Base-by-base conservation (phyloP, 2,888 invertebrate genomes). In the Drosophila suboccidentalis region DNA sequence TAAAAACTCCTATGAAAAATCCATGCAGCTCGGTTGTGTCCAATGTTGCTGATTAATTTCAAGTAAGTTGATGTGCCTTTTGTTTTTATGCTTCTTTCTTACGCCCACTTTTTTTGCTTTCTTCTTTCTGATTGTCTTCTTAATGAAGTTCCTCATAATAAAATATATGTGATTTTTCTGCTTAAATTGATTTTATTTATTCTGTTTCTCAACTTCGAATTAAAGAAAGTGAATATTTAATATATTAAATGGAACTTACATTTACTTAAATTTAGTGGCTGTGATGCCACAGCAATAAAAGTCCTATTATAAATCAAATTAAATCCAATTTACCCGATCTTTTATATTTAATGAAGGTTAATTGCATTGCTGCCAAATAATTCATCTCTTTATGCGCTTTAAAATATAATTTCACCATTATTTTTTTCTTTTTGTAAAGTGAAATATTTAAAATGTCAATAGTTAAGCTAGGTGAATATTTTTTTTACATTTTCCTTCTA, bases 21-120 rank as follows among this genome's bases (percentile, higher is more conserved):
- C 65, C 74, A 70, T 77, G 69, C 69, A 70, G 57, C 67, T 63
- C 47, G 15, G 38, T 46, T 55, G 59, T 46, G 66, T 63, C 73
- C 63, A 76, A 78, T 65, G 79, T 54, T 77, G 81, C 83, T 83
- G 84, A 84, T 84, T 84, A 84, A 84, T 83, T 88, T 80, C 86
- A 81, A 80, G 84, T 84, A 88, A 84, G 84, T 84, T 78, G 72
- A 75, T 68, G 80, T 70, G 67, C 34, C 70, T 49, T 64, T 46
- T 64, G 60, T 59, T 85, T 78, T 67, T 63, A 53, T 71, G 54
- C 41, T 41, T 49, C 60, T 50, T 55, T 75, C 47, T 68, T 53
- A 19, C 32, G 49, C 41, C 64, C 70, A 58, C 34, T 11, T 19
- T 36, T 54, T 26, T 22, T 15, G 10, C 44, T 13, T 39, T 15